phyloP scores from a whole-genome alignment of 1,140 invertebrate species.

The Andrena cerasifolii region DNA sequence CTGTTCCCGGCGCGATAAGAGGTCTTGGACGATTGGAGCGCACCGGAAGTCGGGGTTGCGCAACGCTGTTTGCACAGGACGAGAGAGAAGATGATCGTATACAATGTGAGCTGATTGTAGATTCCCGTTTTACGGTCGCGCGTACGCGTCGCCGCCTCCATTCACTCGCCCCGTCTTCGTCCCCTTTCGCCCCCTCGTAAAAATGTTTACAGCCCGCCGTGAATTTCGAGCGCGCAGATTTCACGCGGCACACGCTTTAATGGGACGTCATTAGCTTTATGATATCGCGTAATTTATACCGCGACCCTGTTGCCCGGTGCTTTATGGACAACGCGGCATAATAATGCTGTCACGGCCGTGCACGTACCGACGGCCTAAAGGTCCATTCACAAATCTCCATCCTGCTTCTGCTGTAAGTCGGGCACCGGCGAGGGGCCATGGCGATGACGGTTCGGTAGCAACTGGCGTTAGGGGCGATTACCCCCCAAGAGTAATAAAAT shows the following conservation, averaged over 20 bases:
- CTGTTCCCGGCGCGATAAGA: conserved; percentile 28
- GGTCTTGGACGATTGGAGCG: neutral
- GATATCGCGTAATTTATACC: conserved; percentile 69
- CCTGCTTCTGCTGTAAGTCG: neutral
- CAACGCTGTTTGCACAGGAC: conserved; percentile 27
- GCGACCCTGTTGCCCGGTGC: conserved; percentile 53
- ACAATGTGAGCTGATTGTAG: conserved; percentile 19
- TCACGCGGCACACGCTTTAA: conserved; percentile 61
- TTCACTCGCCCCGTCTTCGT: neutral
- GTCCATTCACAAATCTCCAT: conserved; percentile 2
- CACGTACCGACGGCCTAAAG: no score
- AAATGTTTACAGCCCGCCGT: conserved; percentile 59
- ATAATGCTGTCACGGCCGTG: conserved; percentile 61
- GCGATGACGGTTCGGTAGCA: neutral
- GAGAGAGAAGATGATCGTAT: neutral
- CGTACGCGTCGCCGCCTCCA: neutral
- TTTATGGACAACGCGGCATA: conserved; percentile 54
- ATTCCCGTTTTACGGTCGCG: conserved; percentile 39
- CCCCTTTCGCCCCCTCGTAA: conserved; percentile 38
- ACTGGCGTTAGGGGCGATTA: no score
- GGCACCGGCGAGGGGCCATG: neutral
- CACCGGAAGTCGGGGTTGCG: conserved; percentile 50
- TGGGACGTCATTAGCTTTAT: conserved; percentile 72
- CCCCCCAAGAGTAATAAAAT: no score
- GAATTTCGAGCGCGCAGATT: conserved; percentile 59